Evolutionary conservation across 2,113 vertebrate species (phyloP).

Genomic region (Phycodurus eques): DNA sequence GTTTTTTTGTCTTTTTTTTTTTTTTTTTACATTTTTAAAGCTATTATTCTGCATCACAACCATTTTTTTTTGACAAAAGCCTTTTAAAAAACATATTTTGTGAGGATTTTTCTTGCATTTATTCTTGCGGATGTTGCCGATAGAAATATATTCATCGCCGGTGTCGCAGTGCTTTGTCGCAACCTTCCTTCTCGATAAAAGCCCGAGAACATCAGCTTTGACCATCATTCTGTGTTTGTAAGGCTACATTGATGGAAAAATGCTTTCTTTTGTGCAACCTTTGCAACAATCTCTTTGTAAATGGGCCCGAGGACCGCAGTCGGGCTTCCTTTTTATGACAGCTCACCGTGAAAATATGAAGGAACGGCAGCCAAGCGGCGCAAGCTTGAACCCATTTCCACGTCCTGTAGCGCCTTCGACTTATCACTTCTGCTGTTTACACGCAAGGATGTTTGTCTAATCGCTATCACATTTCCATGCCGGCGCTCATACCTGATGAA

Average conservation of each 20-base stretch:
- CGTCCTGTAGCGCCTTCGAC: background rate
- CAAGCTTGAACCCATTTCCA: conserved; percentile 7
- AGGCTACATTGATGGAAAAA: background rate
- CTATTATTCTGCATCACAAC: too few relatives aligned
- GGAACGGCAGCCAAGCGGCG: background rate
- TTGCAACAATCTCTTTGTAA: background rate
- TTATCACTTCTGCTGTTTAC: background rate
- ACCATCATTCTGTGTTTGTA: conserved; percentile 14
- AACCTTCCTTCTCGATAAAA: conserved; percentile 33
- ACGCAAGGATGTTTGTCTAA: background rate
- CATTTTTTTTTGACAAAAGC: too few relatives aligned
- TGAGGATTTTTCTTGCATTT: background rate
- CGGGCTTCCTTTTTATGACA: conserved; percentile 4
- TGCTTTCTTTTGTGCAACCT: background rate
- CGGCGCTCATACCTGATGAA: conserved; percentile 82
- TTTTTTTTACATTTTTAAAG: too few relatives aligned
- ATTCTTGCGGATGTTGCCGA: conserved; percentile 30
- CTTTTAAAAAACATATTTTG: background rate
- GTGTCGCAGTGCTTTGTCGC: background rate
- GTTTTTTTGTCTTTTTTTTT: too few relatives aligned
- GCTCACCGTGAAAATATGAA: conserved; percentile 15
- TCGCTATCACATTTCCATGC: background rate
- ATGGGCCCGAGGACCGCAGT: background rate
- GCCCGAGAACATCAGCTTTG: conserved; percentile 3
- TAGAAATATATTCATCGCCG: conserved; percentile 1